phyloP scores from a whole-genome alignment of 2,113 vertebrate species.

The Plectropomus leopardus region DNA sequence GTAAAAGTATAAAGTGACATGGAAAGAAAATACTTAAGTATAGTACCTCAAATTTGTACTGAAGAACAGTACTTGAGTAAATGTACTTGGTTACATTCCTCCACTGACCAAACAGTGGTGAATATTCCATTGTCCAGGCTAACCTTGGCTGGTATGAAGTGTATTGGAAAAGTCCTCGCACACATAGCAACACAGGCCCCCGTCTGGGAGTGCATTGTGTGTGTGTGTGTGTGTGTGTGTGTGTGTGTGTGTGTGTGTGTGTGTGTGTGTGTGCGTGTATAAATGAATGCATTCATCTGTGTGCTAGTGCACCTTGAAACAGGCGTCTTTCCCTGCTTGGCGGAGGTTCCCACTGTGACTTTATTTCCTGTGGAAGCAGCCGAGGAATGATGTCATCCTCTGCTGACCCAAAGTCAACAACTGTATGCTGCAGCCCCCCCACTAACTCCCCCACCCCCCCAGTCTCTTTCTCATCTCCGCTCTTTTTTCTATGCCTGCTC shows the following conservation, averaged over 20 bases:
- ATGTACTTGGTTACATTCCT: no score
- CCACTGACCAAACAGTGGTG: no score
- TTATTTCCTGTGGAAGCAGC: constrained; percentile 85
- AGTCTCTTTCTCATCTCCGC: constrained; percentile 20
- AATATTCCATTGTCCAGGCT: constrained; percentile 55
- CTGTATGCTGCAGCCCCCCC: constrained; percentile 3
- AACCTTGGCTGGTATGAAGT: constrained; percentile 57
- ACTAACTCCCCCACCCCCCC: neutral
- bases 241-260: constrained; percentile 34
- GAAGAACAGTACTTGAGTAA: no score
- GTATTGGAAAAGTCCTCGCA: constrained; percentile 58
- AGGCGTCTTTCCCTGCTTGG: constrained; percentile 69
- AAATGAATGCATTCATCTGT: constrained; percentile 52
- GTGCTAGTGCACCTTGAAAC: constrained; percentile 50
- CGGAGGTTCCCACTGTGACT: constrained; percentile 80
- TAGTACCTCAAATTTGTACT: no score
- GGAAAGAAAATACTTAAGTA: no score
- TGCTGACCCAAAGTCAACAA: constrained; percentile 76
- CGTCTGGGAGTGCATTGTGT: constrained; percentile 31
- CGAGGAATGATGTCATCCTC: constrained; percentile 81
- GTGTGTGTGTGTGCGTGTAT: constrained; percentile 7
- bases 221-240: constrained; percentile 9
- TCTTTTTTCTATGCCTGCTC: neutral
- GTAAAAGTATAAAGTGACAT: no score
- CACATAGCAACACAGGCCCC: constrained; percentile 49